These are phyloP conservation scores for Leptodactylus fuscus DNA, from an alignment of 2,113 vertebrate species.

Conservation along the genomic window DNA sequence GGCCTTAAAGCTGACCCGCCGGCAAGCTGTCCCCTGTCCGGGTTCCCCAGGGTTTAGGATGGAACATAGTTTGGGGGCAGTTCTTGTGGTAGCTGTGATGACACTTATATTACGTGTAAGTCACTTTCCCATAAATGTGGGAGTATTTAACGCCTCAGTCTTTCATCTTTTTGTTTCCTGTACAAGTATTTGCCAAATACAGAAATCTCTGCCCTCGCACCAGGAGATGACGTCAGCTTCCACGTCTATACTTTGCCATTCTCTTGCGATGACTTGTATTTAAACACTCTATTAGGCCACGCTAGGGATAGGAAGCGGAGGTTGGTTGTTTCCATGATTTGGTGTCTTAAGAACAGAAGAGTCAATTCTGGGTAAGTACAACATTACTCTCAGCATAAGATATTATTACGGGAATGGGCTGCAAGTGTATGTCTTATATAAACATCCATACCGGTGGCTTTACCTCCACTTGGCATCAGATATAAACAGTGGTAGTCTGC, in stretches of 20 bases:
- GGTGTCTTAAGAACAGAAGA: neutral
- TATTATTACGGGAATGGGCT: neutral
- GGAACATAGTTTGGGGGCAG: too few relatives aligned
- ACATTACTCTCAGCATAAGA: neutral
- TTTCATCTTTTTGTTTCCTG: neutral
- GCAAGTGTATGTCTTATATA: neutral
- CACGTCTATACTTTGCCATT: neutral
- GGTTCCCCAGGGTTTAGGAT: too few relatives aligned
- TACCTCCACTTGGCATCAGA: neutral
- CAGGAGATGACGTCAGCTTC: neutral
- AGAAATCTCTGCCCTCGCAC: neutral
- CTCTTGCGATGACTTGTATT: neutral
- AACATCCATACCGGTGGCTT: neutral
- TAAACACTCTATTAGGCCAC: neutral
- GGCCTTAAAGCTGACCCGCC: too few relatives aligned
- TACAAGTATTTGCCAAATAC: neutral
- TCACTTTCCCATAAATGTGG: neutral
- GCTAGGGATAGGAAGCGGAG: neutral
- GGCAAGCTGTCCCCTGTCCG: too few relatives aligned
- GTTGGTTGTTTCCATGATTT: neutral
- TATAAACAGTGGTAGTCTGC: slow-evolving; percentile 1
- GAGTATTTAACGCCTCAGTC: neutral
- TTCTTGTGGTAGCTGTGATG: neutral
- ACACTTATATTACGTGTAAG: too few relatives aligned
- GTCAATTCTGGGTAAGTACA: neutral